A percentile compares a stretch with the other conserved stretches of the same genome.
These are phyloP conservation scores for Sigmodon hispidus DNA, from an alignment of 2,113 vertebrate genomes.

Conservation along the genomic window DNA sequence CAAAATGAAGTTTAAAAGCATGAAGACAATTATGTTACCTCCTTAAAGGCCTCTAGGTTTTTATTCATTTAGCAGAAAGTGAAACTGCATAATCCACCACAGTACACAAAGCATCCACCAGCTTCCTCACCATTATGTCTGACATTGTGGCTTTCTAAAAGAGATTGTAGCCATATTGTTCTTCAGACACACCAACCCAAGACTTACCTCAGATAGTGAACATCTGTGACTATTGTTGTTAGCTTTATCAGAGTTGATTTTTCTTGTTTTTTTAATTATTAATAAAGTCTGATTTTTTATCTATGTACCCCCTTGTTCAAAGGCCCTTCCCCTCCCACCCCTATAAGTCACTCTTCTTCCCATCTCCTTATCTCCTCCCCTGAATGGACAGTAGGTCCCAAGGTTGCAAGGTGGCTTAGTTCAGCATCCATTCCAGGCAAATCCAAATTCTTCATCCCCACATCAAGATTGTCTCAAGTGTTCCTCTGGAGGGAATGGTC, in stretches of 20 bases:
- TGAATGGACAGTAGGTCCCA: too few species aligned
- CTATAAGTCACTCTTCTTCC: too few species aligned
- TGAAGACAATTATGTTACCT: neutral
- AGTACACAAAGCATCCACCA: neutral
- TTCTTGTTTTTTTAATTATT: too few species aligned
- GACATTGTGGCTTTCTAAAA: neutral
- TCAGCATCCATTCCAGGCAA: too few species aligned
- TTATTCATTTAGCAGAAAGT: neutral
- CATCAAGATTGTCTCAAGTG: too few species aligned
- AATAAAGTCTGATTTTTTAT: too few species aligned
- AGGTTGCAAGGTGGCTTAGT: too few species aligned
- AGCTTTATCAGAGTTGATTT: neutral
- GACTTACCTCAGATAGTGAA: neutral
- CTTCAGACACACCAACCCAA: neutral
- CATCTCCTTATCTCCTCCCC: too few species aligned
- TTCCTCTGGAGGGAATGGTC: too few species aligned
- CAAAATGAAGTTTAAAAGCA: constrained; percentile 3
- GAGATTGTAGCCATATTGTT: neutral
- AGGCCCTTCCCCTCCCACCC: too few species aligned
- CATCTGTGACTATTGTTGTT: neutral
- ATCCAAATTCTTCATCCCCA: too few species aligned
- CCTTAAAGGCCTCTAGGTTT: constrained; percentile 16
- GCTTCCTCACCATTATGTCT: neutral
- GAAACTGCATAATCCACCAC: neutral
- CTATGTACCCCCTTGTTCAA: too few species aligned